A percentile compares a stretch with the other conserved stretches of the same genome.
Conservation (phyloP, 2,888 invertebrate genomes). For the Scaptomyza flava region DNA sequence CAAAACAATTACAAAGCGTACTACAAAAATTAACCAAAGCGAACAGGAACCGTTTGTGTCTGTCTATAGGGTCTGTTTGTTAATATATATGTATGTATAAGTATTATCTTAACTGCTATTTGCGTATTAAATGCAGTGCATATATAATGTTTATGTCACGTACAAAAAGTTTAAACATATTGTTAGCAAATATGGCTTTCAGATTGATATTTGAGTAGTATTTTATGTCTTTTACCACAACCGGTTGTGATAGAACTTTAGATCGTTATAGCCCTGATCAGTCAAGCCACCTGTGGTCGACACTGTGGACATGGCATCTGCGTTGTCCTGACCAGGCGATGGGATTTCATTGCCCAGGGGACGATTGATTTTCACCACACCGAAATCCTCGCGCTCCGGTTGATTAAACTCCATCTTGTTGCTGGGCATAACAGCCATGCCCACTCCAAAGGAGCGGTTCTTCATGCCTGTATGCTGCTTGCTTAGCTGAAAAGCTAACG, state of each 20-base stretch:
- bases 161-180: conserved; percentile 53
- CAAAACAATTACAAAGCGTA: conserved; percentile 51
- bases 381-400: conserved; percentile 82
- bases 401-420: conserved; percentile 84
- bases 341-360: conserved; percentile 74
- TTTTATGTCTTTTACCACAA: conserved; percentile 87
- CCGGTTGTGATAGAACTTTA: conserved; percentile 91
- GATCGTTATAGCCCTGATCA: conserved; percentile 89
- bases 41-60: conserved; percentile 62
- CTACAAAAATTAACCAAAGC: conserved; percentile 56
- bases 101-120: conserved; percentile 53
- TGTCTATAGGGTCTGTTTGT: conserved; percentile 25
- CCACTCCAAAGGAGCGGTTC: conserved; percentile 84
- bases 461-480: conserved; percentile 84
- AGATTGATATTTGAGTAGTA: conserved; percentile 11
- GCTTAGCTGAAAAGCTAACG: conserved; percentile 80
- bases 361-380: conserved; percentile 82
- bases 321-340: conserved; percentile 74
- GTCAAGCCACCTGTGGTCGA: conserved; percentile 85
- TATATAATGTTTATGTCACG: conserved; percentile 50
- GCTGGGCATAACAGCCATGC: conserved; percentile 83
- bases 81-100: conserved; percentile 37
- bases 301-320: conserved; percentile 82
- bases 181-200: conserved; percentile 45
- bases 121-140: conserved; percentile 45